Evolutionary conservation across 2,888 invertebrate genomes (phyloP).

Genomic region (Cryptosula pallasiana): DNA sequence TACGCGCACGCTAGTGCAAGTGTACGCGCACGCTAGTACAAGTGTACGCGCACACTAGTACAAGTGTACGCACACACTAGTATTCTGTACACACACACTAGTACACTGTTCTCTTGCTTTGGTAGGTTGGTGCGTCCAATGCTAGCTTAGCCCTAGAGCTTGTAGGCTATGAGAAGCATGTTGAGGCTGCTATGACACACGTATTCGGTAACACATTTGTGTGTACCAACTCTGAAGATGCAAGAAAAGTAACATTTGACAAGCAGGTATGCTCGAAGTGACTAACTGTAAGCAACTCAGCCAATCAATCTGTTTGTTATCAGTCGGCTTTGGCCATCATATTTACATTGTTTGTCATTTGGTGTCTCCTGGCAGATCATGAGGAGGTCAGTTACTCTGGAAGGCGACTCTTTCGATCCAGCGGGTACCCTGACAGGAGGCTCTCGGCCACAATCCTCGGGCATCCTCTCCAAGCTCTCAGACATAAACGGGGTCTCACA

Average conservation of each 20-base stretch:
- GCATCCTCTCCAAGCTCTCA: slow-evolving; percentile 55
- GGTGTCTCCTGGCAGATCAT: slow-evolving; percentile 39
- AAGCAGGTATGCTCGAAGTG: too few relatives aligned
- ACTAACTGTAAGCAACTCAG: too few relatives aligned
- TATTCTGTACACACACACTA: too few relatives aligned
- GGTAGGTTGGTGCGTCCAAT: slow-evolving; percentile 70
- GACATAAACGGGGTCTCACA: slow-evolving; percentile 56
- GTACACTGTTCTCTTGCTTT: too few relatives aligned
- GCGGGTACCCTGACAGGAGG: slow-evolving; percentile 82
- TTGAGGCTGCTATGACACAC: slow-evolving; percentile 75
- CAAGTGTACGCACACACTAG: too few relatives aligned
- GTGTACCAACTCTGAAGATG: slow-evolving; percentile 73
- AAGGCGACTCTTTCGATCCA: slow-evolving; percentile 88
- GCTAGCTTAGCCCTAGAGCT: slow-evolving; percentile 76
- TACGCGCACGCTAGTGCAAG: too few relatives aligned
- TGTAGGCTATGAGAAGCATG: slow-evolving; percentile 64
- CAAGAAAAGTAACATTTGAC: slow-evolving; percentile 76
- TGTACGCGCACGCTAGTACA: too few relatives aligned
- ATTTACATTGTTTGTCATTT: too few relatives aligned
- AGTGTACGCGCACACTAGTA: too few relatives aligned
- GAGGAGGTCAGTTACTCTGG: slow-evolving; percentile 68
- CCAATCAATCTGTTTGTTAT: too few relatives aligned
- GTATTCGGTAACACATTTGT: slow-evolving; percentile 81
- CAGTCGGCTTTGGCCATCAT: too few relatives aligned
- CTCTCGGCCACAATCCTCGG: slow-evolving; percentile 43